Base-by-base conservation (phyloP, 2,113 vertebrate genomes). In the Chamaea fasciata region DNA sequence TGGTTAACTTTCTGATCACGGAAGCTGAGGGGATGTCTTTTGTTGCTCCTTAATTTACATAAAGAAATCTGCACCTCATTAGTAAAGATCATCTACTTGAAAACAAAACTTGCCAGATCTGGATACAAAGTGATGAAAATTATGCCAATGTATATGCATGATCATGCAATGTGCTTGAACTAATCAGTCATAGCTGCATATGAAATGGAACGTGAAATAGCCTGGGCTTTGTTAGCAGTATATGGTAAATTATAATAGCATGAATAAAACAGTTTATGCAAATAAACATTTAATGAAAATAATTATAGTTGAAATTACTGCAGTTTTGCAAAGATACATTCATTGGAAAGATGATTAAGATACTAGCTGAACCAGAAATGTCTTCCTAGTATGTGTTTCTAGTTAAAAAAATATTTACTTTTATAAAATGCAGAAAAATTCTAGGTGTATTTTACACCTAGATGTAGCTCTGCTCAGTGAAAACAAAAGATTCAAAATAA, bases 211-310 rank as follows among this genome's bases (percentile, higher is more conserved):
- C 68, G 84, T 69, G 52, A 95, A 95, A 79, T 91, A 94, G 18
- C 15, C 47, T 92, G 42, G 39, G 55, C 55, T 96, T 95, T 95
- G 91, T 94, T 92, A 96, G 70, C 49, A 79, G 79, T 91, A 77
- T 84, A 83, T 20, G 10, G 16, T 67, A 90, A 96, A 84, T 82
- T 69, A 77, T 65, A 96, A 88, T 47, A 86, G 11, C n/a, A 92
- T 89, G 69, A 93, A 97, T 90, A 94, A 97, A 94, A 90, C 1
- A 74, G 35, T 56, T 92, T 87, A 90, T 87, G 73, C 62, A 92
- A 96, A 95, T 49, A 83, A 69, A 83, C 20, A 52, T 67, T 81
- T 95, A 96, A 94, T 92, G 76, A 95, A 96, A 90, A 95, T 92
- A 95, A 96, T 95, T 95, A 67, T 41, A 5, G 8, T 68, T 69